These are phyloP conservation scores for Rhingia rostrata DNA, from an alignment of 2,888 invertebrate genomes.

Conservation along the genomic window DNA sequence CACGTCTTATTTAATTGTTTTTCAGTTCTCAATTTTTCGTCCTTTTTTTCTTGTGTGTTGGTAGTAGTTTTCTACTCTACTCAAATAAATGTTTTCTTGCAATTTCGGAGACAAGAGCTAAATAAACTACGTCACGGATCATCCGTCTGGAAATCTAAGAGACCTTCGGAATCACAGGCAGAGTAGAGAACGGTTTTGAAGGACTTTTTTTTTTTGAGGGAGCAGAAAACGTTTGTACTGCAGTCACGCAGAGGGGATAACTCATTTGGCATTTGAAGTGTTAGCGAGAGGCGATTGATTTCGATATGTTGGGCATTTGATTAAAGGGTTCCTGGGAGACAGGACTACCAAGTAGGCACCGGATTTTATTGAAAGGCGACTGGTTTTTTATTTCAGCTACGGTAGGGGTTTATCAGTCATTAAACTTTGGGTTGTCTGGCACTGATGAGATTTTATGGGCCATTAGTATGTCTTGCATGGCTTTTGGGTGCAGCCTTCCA, in stretches of 20 bases:
- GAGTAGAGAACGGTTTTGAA: background rate
- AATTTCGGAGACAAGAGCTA: conserved; percentile 41
- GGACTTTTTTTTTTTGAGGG: conserved; percentile 11
- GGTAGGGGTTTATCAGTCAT: too few relatives aligned
- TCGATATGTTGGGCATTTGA: conserved; percentile 30
- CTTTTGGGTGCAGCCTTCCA: too few relatives aligned
- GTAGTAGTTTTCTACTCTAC: background rate
- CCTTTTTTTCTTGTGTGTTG: conserved; percentile 40
- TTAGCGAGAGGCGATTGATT: conserved; percentile 39
- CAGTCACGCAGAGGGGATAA: conserved; percentile 67
- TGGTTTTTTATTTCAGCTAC: too few relatives aligned
- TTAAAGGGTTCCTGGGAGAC: background rate
- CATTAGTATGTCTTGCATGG: too few relatives aligned
- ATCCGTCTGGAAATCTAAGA: conserved; percentile 41
- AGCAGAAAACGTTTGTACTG: conserved; percentile 43
- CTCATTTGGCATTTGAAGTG: conserved; percentile 49
- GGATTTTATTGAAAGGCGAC: too few relatives aligned
- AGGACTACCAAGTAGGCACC: background rate
- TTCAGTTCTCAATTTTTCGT: conserved; percentile 68
- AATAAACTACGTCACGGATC: conserved; percentile 62
- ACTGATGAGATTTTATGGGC: too few relatives aligned
- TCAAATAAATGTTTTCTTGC: conserved; percentile 57
- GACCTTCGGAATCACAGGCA: conserved; percentile 34
- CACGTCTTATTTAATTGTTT: conserved; percentile 74
- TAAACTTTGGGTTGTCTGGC: too few relatives aligned